Base-by-base conservation (phyloP, 2,888 invertebrate species). In the Netelia virgata region DNA sequence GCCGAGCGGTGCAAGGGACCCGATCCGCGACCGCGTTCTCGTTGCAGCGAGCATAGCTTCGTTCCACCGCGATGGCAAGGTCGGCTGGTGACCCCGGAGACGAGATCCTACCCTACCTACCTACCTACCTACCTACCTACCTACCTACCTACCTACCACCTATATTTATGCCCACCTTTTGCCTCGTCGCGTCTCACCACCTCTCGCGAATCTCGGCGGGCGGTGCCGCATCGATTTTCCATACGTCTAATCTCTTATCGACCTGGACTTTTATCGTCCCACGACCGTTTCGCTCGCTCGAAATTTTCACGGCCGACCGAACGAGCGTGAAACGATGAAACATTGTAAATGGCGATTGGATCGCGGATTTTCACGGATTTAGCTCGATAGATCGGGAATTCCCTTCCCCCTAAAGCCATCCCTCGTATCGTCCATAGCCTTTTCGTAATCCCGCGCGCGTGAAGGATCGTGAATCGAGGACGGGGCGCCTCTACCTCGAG, bases 21-120 rank as follows among this genome's bases (percentile, higher is more conserved):
- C 81, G 82, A 87, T 84, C 86, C 86, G 36, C 87, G 89, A 88
- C 87, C 43, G 36, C 64, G 50, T n/a, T 59, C 64, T 73, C 70
- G 61, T 74, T 75, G 79, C 64, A 61, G 85, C 69, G 61, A 61
- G 61, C 61, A 61, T 73, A 72, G 73, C 82, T 80, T 83, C 82
- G 78, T 86, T 83, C 80, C 86, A 61, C 57, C 72, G 78, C 66
- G 85, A 81, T 82, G 87, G 87, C 89, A 89, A 89, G 89, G 89
- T 85, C 88, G 89, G 86, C 86, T 88, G 87, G 84, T 88, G 89
- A 88, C 87, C 89, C 86, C 86, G 80, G 66, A 81, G 84, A 81
- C 79, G 28, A 10, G 59, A 43, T 43, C 47, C 59, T 36, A 36
- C 36, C 36, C 36, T 36, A 36, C 36, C 36, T 36, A 36, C 36